Evolutionary conservation across 2,113 vertebrate species (phyloP).

Genomic region (Ranitomeya imitator): DNA sequence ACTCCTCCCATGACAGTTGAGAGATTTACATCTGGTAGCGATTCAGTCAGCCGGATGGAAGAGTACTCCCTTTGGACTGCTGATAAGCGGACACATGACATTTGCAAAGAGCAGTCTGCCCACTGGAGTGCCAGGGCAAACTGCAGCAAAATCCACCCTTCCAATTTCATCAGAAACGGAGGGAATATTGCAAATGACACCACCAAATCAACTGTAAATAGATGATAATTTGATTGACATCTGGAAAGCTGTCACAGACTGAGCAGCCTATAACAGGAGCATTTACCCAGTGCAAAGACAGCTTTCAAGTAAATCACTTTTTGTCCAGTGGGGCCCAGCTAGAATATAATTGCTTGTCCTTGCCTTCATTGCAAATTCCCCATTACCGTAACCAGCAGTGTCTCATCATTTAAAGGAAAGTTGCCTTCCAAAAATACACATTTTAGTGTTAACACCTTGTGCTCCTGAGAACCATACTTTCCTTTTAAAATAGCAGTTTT

Average conservation of each 20-base stretch:
- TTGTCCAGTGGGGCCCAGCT: conserved; percentile 92
- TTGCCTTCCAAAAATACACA: conserved; percentile 92
- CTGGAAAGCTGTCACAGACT: conserved; percentile 96
- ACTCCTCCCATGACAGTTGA: conserved; percentile 86
- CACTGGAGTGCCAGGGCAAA: conserved; percentile 86
- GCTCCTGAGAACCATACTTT: conserved; percentile 65
- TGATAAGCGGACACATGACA: conserved; percentile 98
- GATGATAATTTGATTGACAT: conserved; percentile 99
- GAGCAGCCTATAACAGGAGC: conserved; percentile 87
- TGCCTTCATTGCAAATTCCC: conserved; percentile 97
- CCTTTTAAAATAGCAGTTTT: background rate
- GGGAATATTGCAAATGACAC: conserved; percentile 99
- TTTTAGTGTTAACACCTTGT: conserved; percentile 85
- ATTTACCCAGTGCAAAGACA: conserved; percentile 90
- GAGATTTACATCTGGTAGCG: conserved; percentile 97
- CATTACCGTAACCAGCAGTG: conserved; percentile 94
- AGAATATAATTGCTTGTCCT: conserved; percentile 99
- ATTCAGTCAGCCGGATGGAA: conserved; percentile 90
- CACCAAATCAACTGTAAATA: conserved; percentile 99
- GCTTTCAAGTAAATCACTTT: conserved; percentile 98
- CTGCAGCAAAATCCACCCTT: conserved; percentile 84
- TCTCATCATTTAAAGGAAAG: conserved; percentile 91
- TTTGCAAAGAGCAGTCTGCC: conserved; percentile 92
- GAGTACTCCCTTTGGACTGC: conserved; percentile 87
- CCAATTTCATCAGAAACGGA: conserved; percentile 91